These are phyloP conservation scores for Erpetoichthys calabaricus DNA, from an alignment of 2,797 vertebrate species.

Conservation along the genomic window DNA sequence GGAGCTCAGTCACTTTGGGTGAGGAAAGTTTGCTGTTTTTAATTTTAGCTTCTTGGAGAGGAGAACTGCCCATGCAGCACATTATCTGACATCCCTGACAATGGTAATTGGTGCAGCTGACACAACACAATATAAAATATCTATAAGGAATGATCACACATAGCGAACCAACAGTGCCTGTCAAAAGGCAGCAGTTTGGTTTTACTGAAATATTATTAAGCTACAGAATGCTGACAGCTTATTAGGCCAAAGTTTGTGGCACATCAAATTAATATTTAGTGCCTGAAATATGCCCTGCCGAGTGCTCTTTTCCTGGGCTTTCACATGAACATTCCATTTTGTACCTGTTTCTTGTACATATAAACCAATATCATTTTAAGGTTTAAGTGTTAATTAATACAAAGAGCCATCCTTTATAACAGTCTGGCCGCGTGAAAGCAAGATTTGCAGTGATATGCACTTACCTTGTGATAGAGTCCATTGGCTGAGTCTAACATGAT, in stretches of 20 bases:
- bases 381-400: too few relatives aligned
- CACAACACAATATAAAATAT: slow-evolving; percentile 28
- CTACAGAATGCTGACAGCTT: slow-evolving; percentile 22
- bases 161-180: slow-evolving; percentile 25
- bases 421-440: neutral
- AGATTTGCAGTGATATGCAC: rapidly evolving
- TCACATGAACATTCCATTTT: slow-evolving; percentile 6
- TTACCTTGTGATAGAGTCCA: slow-evolving; percentile 83
- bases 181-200: slow-evolving; percentile 20
- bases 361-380: neutral
- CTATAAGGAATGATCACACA: slow-evolving; percentile 26
- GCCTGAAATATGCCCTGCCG: slow-evolving; percentile 6
- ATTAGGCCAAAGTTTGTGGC: slow-evolving; percentile 12
- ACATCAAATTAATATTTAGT: slow-evolving; percentile 3
- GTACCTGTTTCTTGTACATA: neutral
- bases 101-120: slow-evolving; percentile 14
- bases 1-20: too few relatives aligned
- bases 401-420: too few relatives aligned
- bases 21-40: neutral
- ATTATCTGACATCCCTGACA: neutral
- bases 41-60: neutral
- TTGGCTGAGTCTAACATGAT: slow-evolving; percentile 87
- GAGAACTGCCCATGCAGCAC: neutral
- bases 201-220: slow-evolving; percentile 11
- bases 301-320: slow-evolving; percentile 1